phyloP scores from a whole-genome alignment of 2,888 invertebrate genomes.

The Hypolimnas misippus region DNA sequence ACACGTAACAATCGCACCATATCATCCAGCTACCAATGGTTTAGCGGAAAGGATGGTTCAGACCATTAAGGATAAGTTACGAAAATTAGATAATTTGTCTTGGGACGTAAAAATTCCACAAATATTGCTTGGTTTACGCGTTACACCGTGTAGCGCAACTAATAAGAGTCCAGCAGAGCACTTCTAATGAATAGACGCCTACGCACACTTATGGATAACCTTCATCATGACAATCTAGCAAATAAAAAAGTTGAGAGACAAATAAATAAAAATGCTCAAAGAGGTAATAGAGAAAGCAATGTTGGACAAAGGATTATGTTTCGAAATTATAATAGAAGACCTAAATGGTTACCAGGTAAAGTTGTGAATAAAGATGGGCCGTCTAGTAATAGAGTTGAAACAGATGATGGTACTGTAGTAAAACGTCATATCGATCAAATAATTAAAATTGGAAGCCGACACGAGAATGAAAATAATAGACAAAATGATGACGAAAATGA shows the following conservation, averaged over 20 bases:
- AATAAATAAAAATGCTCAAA: slow-evolving; percentile 26
- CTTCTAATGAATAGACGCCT: slow-evolving; percentile 32
- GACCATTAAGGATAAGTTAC: slow-evolving; percentile 36
- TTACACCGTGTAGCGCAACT: slow-evolving; percentile 30
- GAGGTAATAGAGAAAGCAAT: slow-evolving; percentile 20
- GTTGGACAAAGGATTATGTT: slow-evolving; percentile 8
- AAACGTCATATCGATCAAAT: slow-evolving; percentile 19
- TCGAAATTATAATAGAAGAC: slow-evolving; percentile 14
- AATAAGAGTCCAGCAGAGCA: slow-evolving; percentile 34
- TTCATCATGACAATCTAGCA: slow-evolving; percentile 25
- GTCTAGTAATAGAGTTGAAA: slow-evolving; percentile 8
- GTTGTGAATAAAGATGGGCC: slow-evolving; percentile 18
- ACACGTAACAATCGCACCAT: slow-evolving; percentile 39
- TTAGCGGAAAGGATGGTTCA: slow-evolving; percentile 28
- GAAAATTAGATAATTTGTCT: slow-evolving; percentile 29
- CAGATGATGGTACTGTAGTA: slow-evolving; percentile 14
- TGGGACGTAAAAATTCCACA: slow-evolving; percentile 36
- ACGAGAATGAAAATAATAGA: background rate
- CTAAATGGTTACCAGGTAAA: slow-evolving; percentile 18
- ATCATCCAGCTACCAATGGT: slow-evolving; percentile 42
- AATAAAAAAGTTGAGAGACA: slow-evolving; percentile 17
- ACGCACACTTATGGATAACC: slow-evolving; percentile 29
- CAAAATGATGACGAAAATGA: background rate
- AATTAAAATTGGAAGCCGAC: background rate
- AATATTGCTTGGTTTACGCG: slow-evolving; percentile 12